Conservation (phyloP, 2,888 invertebrate species). For the Xanthorhoe designata region DNA sequence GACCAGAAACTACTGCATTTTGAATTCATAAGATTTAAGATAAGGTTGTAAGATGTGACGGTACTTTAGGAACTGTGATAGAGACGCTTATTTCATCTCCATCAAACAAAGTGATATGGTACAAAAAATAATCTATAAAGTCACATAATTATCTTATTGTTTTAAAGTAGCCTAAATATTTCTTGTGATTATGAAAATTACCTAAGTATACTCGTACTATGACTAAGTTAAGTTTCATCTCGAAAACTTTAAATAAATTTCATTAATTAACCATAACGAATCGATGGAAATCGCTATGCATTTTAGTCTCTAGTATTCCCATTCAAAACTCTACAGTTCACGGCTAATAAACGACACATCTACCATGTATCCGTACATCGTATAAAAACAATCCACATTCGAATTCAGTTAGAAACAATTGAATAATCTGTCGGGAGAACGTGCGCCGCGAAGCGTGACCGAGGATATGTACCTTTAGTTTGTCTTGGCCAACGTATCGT, state of each 20-base stretch:
- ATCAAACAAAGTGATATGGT: no score
- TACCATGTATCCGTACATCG: neutral
- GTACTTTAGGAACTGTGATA: no score
- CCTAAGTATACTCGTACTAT: no score
- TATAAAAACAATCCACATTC: neutral
- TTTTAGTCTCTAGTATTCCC: slow-evolving; percentile 50
- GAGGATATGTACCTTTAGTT: neutral
- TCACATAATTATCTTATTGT: neutral
- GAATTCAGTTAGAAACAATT: neutral
- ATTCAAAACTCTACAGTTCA: slow-evolving; percentile 27
- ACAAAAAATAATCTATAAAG: neutral
- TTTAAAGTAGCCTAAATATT: no score
- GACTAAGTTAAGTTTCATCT: no score
- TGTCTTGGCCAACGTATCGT: neutral
- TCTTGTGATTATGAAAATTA: no score
- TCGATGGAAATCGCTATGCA: slow-evolving; percentile 56
- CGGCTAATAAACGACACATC: slow-evolving; percentile 2
- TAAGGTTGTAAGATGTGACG: no score
- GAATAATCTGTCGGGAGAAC: neutral
- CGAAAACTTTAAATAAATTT: slow-evolving; percentile 53
- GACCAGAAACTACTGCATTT: no score
- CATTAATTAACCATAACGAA: slow-evolving; percentile 64
- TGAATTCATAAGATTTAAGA: no score
- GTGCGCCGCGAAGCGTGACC: neutral
- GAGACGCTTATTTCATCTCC: no score